Conservation (phyloP, 2,888 invertebrate species). For the Pyrocoelia pectoralis region DNA sequence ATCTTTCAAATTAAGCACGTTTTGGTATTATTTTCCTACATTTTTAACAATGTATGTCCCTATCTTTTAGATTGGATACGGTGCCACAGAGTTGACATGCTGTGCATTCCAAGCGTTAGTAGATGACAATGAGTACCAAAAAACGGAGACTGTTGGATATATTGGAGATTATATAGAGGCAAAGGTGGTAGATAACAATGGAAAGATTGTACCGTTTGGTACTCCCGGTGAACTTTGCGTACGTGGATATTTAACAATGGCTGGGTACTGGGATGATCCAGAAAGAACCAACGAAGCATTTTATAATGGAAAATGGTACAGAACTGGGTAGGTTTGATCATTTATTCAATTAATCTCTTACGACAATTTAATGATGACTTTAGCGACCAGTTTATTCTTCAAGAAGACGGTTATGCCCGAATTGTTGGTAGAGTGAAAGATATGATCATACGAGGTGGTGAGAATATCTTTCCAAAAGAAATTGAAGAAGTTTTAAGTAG, state of each 20-base stretch:
- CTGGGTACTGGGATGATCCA: conserved; percentile 82
- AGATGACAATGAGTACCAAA: conserved; percentile 56
- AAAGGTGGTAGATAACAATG: conserved; percentile 72
- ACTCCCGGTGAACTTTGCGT: conserved; percentile 77
- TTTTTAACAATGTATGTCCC: no score
- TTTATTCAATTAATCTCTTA: not conserved
- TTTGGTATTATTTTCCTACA: no score
- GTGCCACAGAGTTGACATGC: conserved; percentile 69
- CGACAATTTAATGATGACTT: no score
- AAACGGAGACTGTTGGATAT: conserved; percentile 64
- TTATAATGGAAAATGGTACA: conserved; percentile 77
- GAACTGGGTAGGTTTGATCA: conserved; percentile 70
- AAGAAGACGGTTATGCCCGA: conserved; percentile 73
- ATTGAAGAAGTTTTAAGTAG: conserved; percentile 78
- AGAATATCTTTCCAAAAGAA: conserved; percentile 86
- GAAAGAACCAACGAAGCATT: conserved; percentile 75
- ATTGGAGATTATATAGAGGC: conserved; percentile 66
- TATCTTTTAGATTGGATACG: conserved; percentile 56
- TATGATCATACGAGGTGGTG: conserved; percentile 82
- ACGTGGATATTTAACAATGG: conserved; percentile 81
- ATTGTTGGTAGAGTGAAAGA: conserved; percentile 81
- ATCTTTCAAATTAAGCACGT: no score
- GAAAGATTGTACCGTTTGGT: conserved; percentile 73
- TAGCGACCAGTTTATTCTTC: conserved; percentile 76
- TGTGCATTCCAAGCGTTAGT: conserved; percentile 64